These are phyloP conservation scores for Drosophila micromelanica DNA, from an alignment of 1,140 invertebrate genomes.

Conservation along the genomic window DNA sequence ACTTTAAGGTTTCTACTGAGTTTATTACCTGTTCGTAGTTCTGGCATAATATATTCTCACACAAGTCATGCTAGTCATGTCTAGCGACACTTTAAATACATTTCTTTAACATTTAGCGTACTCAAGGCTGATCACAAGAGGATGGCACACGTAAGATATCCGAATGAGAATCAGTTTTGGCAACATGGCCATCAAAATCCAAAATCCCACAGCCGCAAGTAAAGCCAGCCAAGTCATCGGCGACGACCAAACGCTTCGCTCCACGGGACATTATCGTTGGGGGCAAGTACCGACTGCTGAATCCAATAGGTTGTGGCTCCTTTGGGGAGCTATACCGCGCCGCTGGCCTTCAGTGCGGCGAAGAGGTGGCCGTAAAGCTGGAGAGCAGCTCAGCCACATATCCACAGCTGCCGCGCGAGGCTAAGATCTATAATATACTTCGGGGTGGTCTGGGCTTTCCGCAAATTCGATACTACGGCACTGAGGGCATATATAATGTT, in stretches of 20 bases:
- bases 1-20: neutral
- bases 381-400: slow-evolving; percentile 94
- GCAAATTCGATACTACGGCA: slow-evolving; percentile 92
- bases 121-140: neutral
- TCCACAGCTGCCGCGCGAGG: slow-evolving; percentile 96
- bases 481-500: slow-evolving; percentile 93
- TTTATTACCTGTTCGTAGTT: neutral
- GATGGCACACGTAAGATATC: slow-evolving; percentile 9
- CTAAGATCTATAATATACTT: slow-evolving; percentile 94
- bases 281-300: slow-evolving; percentile 93
- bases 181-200: neutral
- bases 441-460: slow-evolving; percentile 96
- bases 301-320: slow-evolving; percentile 96
- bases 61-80: slow-evolving; percentile 29
- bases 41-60: slow-evolving; percentile 7
- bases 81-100: slow-evolving; percentile 32
- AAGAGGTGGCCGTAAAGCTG: slow-evolving; percentile 97
- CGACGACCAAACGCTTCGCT: neutral
- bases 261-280: slow-evolving; percentile 86
- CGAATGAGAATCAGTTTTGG: slow-evolving; percentile 4
- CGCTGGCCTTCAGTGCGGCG: slow-evolving; percentile 94
- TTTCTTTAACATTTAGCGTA: slow-evolving; percentile 18
- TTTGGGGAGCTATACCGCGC: slow-evolving; percentile 97
- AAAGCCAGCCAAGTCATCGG: neutral
- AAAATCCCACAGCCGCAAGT: neutral